Base-by-base conservation (phyloP, 2,113 vertebrate species). In the Petrocephalus zakoni region DNA sequence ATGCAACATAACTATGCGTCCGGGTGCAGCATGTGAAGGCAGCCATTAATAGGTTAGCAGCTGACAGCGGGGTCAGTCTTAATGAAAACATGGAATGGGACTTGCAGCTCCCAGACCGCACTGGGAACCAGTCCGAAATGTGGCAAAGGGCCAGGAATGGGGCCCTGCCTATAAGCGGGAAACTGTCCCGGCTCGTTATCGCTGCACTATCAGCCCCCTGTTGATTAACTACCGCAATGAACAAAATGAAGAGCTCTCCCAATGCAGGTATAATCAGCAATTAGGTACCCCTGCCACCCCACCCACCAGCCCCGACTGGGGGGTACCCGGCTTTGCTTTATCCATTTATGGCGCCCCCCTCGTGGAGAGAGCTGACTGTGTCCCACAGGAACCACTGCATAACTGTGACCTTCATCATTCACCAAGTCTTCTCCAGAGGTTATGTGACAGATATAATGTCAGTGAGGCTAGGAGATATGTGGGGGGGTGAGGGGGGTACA, bases 221-320 rank as follows among this genome's bases (percentile, higher is more conserved):
- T 56, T 88, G 85, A 89, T 87, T 89, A 75, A 89, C 87, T 89
- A 82, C 46, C 1, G 42, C 87, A 61, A 89, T 89, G 42, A 89
- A 47, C n/a, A 10, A 58, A 87, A 64, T 89, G 56, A 87, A 64
- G 53, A 21, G 52, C 52, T 81, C 85, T 56, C 53, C 89, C 89
- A 52, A 46, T 37, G 49, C 72, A 82, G 37, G 75, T 87, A 82
- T 87, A 34, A 87, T 87, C 85, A 61, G 89, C 51, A 55, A 83
- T 61, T 37, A 61, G 19, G 11, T 83, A 82, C 68, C 75, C 53
- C 42, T 64, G 52, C 85, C 64, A 64, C 46, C 17, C 42, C 42
- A 75, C 46, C 61, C 19, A n/a, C n/a, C n/a, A n/a, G n/a, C 46
- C n/a, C n/a, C 22, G 2, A 64, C 58, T 25, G 84, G 47, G 25